phyloP scores from a whole-genome alignment of 2,888 invertebrate species.

The Drosophila vallismaia region DNA sequence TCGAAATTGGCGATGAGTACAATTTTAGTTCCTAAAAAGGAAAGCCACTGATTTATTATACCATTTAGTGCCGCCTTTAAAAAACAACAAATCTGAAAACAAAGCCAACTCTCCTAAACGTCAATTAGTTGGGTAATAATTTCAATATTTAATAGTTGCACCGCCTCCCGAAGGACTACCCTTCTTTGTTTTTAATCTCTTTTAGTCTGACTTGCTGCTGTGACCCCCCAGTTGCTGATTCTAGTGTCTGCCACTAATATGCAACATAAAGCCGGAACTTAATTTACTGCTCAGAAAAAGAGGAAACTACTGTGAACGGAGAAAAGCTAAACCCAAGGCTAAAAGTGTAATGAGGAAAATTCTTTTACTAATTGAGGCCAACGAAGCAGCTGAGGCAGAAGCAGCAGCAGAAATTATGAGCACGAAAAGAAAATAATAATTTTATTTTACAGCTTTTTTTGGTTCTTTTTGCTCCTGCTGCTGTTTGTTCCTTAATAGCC shows the following conservation, averaged over 20 bases:
- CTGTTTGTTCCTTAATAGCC: constrained; percentile 71
- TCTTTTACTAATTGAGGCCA: constrained; percentile 71
- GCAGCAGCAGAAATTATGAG: constrained; percentile 63
- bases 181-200: background rate
- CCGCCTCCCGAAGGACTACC: constrained; percentile 4
- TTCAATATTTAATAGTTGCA: constrained; percentile 18
- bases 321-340: constrained; percentile 44
- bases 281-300: constrained; percentile 26
- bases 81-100: background rate
- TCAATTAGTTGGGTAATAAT: constrained; percentile 17
- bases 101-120: background rate
- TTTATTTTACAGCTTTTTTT: constrained; percentile 60
- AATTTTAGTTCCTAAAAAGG: no score
- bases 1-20: background rate
- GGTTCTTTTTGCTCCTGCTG: constrained; percentile 8
- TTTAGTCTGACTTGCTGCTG: background rate
- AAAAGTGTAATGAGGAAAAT: constrained; percentile 63
- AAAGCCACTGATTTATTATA: no score
- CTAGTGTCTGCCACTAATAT: constrained; percentile 19
- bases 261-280: constrained; percentile 33
- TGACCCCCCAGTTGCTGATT: background rate
- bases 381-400: constrained; percentile 29
- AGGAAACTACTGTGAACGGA: constrained; percentile 38
- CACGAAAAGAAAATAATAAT: constrained; percentile 77
- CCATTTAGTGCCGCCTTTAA: no score